Conservation (phyloP, 2,113 vertebrate species). For the Chloropsis hardwickii region DNA sequence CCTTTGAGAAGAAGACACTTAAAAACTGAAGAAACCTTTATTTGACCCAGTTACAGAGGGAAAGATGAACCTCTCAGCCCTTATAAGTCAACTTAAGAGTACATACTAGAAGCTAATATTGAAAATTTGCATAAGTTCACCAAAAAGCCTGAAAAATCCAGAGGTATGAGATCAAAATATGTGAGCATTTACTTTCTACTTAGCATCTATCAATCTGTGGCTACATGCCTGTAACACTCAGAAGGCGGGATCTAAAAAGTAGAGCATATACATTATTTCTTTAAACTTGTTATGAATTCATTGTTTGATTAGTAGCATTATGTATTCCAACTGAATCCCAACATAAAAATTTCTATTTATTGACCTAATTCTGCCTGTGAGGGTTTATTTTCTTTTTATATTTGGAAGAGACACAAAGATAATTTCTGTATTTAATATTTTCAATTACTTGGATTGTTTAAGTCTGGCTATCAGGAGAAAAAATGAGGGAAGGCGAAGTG, state of each 20-base stretch:
- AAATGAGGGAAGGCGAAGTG: slow-evolving; percentile 19
- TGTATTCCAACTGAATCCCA: neutral
- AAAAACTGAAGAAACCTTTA: neutral
- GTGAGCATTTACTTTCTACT: neutral
- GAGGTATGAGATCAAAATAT: neutral
- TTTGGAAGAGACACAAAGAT: neutral
- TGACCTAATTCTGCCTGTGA: neutral
- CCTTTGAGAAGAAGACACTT: neutral
- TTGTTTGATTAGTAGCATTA: neutral
- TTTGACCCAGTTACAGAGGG: neutral
- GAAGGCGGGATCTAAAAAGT: neutral
- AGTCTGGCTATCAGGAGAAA: neutral
- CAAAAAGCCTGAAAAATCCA: neutral
- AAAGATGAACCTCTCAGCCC: neutral
- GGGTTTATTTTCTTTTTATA: neutral
- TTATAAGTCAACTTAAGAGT: neutral
- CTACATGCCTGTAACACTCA: neutral
- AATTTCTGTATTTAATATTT: neutral
- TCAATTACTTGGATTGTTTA: slow-evolving; percentile 23
- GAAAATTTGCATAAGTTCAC: neutral
- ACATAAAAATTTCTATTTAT: neutral
- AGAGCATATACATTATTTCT: neutral
- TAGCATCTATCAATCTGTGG: neutral
- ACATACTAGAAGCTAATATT: neutral
- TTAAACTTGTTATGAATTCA: neutral